phyloP scores from a whole-genome alignment of 2,113 vertebrate species.

The Vidua chalybeata region DNA sequence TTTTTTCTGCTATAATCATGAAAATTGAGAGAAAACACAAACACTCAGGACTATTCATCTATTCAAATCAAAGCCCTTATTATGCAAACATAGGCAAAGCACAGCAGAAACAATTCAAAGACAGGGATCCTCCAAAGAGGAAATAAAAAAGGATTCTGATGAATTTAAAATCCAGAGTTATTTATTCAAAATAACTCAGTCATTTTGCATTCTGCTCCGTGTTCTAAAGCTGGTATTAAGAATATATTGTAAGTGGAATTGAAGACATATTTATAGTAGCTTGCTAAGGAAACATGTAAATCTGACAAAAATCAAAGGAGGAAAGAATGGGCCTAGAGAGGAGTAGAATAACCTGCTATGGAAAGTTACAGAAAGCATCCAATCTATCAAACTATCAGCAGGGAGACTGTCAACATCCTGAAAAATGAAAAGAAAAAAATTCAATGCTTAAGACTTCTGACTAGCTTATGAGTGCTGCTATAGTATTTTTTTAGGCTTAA shows the following conservation, averaged over 20 bases:
- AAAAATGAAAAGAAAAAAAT: not conserved
- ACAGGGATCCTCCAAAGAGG: not conserved
- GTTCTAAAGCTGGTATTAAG: not conserved
- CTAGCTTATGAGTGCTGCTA: not conserved
- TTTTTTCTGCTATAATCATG: not conserved
- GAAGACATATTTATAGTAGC: not conserved
- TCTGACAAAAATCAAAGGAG: constrained; percentile 29
- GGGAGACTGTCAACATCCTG: not conserved
- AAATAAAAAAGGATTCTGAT: not conserved
- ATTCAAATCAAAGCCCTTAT: not conserved
- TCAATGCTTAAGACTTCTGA: not conserved
- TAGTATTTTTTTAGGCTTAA: constrained; percentile 28
- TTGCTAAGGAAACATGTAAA: constrained; percentile 29
- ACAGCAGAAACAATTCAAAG: not conserved
- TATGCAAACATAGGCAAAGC: not conserved
- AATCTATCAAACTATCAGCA: constrained; percentile 35
- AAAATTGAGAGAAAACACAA: constrained; percentile 3
- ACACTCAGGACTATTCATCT: not conserved
- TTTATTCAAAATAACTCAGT: not conserved
- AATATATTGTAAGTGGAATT: not conserved
- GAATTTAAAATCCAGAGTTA: not conserved
- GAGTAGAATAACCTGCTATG: not conserved
- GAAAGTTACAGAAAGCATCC: constrained; percentile 47
- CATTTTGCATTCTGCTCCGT: not conserved
- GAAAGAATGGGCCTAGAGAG: not conserved